These are phyloP conservation scores for Tachina grossa DNA, from an alignment of 2,888 invertebrate species.

Conservation along the genomic window DNA sequence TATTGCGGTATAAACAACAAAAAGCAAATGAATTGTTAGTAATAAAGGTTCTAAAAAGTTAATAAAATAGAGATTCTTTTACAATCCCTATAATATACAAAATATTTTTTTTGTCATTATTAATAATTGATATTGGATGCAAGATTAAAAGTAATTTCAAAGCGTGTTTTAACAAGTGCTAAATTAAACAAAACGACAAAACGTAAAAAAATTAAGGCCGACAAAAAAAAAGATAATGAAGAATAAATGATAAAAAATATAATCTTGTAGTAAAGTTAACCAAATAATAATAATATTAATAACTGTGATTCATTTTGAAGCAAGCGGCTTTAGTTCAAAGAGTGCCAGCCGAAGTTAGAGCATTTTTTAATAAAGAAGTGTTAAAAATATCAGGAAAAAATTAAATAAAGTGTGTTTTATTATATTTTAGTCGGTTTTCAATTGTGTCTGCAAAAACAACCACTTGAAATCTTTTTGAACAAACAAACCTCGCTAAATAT, in stretches of 20 bases:
- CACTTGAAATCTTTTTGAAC: constrained; percentile 45
- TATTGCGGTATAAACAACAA: constrained; percentile 28
- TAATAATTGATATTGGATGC: constrained; percentile 48
- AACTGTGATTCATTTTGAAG: constrained; percentile 5
- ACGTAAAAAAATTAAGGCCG: constrained; percentile 14
- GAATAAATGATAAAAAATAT: constrained; percentile 51
- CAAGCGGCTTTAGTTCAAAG: neutral
- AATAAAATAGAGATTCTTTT: neutral
- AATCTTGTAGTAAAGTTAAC: constrained; percentile 23
- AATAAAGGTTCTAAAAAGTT: neutral
- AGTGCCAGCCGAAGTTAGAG: neutral
- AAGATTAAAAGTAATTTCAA: constrained; percentile 52
- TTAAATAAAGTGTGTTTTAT: constrained; percentile 15
- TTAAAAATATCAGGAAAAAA: constrained; percentile 32
- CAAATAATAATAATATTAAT: constrained; percentile 24
- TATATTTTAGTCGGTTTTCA: neutral
- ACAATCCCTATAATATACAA: neutral
- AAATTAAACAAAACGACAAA: constrained; percentile 31
- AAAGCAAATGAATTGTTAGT: neutral
- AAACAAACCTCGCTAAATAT: constrained; percentile 29
- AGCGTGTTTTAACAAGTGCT: constrained; percentile 61
- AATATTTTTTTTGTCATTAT: constrained; percentile 15
- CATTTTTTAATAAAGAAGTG: constrained; percentile 37
- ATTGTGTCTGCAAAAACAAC: constrained; percentile 45
- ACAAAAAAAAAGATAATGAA: constrained; percentile 58